These are phyloP conservation scores for Vespertilio murinus DNA, from an alignment of 2,797 vertebrate species.

Conservation along the genomic window DNA sequence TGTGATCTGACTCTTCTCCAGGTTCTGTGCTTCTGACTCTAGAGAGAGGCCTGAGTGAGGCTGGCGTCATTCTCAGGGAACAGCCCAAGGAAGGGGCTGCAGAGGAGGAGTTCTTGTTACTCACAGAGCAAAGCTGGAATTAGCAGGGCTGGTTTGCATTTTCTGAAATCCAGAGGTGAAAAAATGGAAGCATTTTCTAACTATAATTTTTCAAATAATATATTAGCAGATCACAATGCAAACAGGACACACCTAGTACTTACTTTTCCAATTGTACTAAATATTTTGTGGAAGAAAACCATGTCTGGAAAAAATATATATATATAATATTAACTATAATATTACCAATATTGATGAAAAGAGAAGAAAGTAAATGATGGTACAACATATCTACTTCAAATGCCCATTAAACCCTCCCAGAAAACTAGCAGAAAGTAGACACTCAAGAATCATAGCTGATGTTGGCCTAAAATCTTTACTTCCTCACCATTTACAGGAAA, in stretches of 20 bases:
- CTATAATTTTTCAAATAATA: neutral
- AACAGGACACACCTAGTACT: neutral
- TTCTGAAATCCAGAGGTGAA: neutral
- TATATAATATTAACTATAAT: constrained; percentile 34
- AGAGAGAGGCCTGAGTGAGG: neutral
- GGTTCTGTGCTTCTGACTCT: neutral
- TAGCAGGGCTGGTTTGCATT: neutral
- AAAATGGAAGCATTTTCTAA: neutral
- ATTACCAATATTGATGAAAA: constrained; percentile 5
- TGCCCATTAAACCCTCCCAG: constrained; percentile 48
- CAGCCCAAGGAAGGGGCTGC: neutral
- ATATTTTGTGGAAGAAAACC: constrained; percentile 7
- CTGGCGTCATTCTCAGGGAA: neutral
- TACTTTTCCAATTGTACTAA: neutral
- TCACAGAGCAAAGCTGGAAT: neutral
- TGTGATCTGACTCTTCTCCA: neutral
- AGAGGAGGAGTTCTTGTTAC: neutral
- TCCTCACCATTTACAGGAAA: constrained; percentile 70
- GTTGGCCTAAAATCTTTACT: constrained; percentile 60
- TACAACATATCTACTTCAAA: constrained; percentile 62
- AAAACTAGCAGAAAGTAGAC: constrained; percentile 70
- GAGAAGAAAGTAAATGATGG: constrained; percentile 36
- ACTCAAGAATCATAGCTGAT: constrained; percentile 29
- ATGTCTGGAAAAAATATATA: neutral
- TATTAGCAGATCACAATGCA: neutral